Conservation (phyloP, 2,797 vertebrate species). For the Molossus molossus region DNA sequence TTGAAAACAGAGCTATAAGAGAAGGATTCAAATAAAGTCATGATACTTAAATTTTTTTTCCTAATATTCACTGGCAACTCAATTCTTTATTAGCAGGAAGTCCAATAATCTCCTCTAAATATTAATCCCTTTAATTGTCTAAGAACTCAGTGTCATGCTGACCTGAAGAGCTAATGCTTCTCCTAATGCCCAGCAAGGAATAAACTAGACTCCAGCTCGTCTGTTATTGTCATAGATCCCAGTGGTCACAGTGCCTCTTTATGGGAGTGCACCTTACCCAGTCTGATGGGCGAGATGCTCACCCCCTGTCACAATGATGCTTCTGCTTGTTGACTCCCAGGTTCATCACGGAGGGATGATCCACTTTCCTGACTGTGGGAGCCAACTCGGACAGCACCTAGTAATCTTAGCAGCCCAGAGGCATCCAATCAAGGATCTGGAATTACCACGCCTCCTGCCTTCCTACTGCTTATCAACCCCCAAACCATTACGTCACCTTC, state of each 20-base stretch:
- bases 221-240: neutral
- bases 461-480: neutral
- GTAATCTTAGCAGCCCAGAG: neutral
- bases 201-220: neutral
- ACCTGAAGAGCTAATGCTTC: neutral
- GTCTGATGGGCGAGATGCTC: neutral
- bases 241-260: rapidly evolving
- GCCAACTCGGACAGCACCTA: neutral
- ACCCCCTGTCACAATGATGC: neutral
- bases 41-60: neutral
- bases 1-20: neutral
- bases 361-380: neutral
- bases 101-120: neutral
- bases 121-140: neutral
- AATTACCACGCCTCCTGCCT: neutral
- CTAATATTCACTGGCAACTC: neutral
- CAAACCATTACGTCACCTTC: neutral
- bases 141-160: neutral
- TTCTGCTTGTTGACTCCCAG: neutral
- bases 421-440: neutral
- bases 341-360: neutral
- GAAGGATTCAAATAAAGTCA: neutral
- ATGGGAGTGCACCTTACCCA: no score
- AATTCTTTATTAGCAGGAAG: neutral
- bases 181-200: neutral